Base-by-base conservation (phyloP, 2,888 invertebrate species). In the Xylota sylvarum region DNA sequence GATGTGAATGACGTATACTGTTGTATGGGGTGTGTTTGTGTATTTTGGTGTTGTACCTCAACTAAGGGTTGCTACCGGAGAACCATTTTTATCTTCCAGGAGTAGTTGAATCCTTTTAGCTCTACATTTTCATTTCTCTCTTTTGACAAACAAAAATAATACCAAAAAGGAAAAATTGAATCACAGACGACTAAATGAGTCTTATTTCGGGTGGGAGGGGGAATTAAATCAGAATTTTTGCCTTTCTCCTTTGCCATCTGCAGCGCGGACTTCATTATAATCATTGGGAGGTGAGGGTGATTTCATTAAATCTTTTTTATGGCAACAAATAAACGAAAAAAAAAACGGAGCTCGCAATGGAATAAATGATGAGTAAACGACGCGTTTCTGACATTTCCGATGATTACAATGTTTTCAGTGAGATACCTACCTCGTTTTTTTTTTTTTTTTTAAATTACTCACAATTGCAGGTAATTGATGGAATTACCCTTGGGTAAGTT, bases 301-400 rank as follows among this genome's bases (percentile, higher is more conserved):
- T 86, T 82, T 82, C 86, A 82, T 86, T 86, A 86, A 86, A 73
- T 82, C 50, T 56, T 70, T 70, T 65, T 85, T 81, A 55, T 80
- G 46, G 40, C 27, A 58, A 60, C 70, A 79, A 81, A 81, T 72
- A 77, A 80, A 46, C 43, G 46, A 65, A 81, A 48, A 80, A 70
- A n/a, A n/a, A n/a, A n/a, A n/a, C n/a, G 23, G 23, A 80, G 50
- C 73, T 67, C 78, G 77, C 86, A 86, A 73, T 78, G 86, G 86
- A 86, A 86, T 86, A 86, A 82, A 86, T 86, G 82, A 86, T 86
- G 77, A 78, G 86, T 82, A 81, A 81, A 78, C 86, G 86, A 78
- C 78, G 82, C 82, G 58, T 82, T 86, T 78, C 69, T 82, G 86
- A 86, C 86, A 86, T 86, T 86, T 78, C 62, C 86, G 82, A 82